Percentiles rank a stretch among this genome's conserved stretches.
Evolutionary conservation across 2,113 vertebrate genomes (phyloP).

Genomic region (Noctilio leporinus): DNA sequence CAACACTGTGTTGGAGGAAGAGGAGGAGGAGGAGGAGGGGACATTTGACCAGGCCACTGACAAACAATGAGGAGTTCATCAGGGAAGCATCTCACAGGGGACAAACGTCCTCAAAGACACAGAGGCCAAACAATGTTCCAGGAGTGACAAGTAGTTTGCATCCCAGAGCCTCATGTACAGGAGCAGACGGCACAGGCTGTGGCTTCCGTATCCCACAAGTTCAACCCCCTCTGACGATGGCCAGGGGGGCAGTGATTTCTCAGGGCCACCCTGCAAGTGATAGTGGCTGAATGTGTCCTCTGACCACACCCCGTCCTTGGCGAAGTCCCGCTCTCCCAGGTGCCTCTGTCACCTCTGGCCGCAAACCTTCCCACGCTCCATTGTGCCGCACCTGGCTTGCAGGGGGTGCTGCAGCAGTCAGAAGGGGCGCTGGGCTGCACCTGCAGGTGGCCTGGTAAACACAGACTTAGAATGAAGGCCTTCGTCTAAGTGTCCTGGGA

Average conservation of each 20-base stretch:
- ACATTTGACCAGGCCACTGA: not conserved
- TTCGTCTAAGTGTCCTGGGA: not conserved
- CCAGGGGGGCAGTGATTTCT: no score
- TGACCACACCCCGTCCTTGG: not conserved
- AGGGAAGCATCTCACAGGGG: not conserved
- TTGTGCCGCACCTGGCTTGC: no score
- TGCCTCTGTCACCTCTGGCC: not conserved
- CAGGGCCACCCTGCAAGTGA: not conserved
- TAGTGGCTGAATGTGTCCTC: not conserved
- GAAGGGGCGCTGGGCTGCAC: not conserved
- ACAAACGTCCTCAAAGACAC: not conserved
- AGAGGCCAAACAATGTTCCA: not conserved
- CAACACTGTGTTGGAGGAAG: no score
- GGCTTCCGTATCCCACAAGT: not conserved
- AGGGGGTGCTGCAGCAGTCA: no score
- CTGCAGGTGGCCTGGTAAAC: not conserved
- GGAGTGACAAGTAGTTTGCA: not conserved
- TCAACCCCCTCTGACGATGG: not conserved
- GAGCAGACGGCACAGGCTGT: not conserved
- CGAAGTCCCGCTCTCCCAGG: not conserved
- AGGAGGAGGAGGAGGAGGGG: not conserved
- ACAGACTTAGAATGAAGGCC: not conserved
- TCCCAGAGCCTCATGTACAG: not conserved
- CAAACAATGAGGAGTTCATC: not conserved
- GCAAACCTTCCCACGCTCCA: not conserved